phyloP scores from a whole-genome alignment of 53 echinoderm and acorn worm species.

The Echinometra lucunter region DNA sequence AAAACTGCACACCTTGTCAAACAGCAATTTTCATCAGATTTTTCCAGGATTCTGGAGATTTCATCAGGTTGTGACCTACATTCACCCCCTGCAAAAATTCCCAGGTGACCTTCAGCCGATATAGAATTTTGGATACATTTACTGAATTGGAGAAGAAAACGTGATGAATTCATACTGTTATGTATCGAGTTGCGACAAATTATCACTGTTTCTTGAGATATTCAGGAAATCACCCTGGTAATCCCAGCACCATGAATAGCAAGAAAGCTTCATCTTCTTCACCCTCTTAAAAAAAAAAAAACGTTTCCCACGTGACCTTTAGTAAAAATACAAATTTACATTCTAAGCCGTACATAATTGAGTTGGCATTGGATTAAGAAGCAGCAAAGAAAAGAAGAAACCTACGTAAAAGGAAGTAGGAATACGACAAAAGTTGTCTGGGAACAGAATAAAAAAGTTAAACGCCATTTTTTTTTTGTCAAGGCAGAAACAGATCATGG shows the following conservation, averaged over 20 bases:
- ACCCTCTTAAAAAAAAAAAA: background rate
- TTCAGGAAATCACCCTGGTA: background rate
- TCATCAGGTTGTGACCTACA: constrained; percentile 52
- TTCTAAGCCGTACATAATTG: background rate
- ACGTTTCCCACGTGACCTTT: background rate
- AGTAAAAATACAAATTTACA: background rate
- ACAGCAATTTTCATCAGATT: constrained; percentile 14
- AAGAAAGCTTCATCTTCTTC: constrained; percentile 21
- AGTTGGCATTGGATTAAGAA: background rate
- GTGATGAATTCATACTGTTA: constrained; percentile 29
- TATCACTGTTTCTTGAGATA: constrained; percentile 15
- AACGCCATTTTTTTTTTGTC: background rate
- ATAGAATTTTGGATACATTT: constrained; percentile 36
- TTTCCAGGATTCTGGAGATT: constrained; percentile 4
- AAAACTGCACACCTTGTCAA: constrained; percentile 9
- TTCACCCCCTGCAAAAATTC: background rate
- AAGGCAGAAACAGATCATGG: background rate
- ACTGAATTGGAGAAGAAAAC: background rate
- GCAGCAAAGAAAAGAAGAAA: background rate
- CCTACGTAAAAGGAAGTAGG: background rate
- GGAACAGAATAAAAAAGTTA: background rate
- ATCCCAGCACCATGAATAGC: background rate
- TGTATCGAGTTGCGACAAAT: constrained; percentile 36
- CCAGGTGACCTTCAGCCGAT: background rate
- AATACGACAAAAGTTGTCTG: background rate